These are phyloP conservation scores for Cherax quadricarinatus DNA, from an alignment of 1,140 invertebrate species.

Conservation along the genomic window DNA sequence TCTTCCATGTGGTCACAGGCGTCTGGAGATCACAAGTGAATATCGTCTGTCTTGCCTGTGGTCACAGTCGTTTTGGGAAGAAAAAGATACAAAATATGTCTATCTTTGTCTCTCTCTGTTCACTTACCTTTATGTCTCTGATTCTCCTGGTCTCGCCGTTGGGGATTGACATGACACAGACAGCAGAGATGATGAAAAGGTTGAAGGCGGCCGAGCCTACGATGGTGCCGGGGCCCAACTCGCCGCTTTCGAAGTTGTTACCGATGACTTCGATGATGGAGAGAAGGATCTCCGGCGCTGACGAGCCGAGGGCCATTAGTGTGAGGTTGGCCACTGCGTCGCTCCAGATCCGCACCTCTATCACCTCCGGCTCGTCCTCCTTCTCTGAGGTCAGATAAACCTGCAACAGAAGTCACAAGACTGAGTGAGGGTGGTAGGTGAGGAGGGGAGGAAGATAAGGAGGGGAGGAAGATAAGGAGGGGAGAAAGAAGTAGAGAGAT, in stretches of 20 bases:
- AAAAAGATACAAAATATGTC: no score
- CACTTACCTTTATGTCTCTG: slow-evolving; percentile 77
- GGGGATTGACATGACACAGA: slow-evolving; percentile 81
- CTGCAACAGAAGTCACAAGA: slow-evolving; percentile 35
- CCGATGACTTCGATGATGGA: slow-evolving; percentile 81
- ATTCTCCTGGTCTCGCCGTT: slow-evolving; percentile 79
- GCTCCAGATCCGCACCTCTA: slow-evolving; percentile 80
- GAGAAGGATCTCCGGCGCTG: slow-evolving; percentile 83
- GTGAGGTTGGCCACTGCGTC: slow-evolving; percentile 85
- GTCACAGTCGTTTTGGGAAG: no score
- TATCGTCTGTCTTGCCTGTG: no score
- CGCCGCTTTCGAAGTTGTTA: slow-evolving; percentile 80
- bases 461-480: neutral
- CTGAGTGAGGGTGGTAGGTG: neutral
- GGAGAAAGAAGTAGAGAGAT: no score
- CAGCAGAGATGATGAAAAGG: slow-evolving; percentile 80
- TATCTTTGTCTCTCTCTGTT: no score
- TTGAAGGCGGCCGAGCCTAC: slow-evolving; percentile 85
- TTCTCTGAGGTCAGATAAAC: slow-evolving; percentile 74
- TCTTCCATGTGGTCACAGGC: no score
- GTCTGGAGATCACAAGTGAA: no score
- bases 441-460: neutral
- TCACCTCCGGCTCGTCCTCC: slow-evolving; percentile 75
- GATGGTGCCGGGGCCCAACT: slow-evolving; percentile 82
- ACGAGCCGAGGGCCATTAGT: slow-evolving; percentile 83